Evolutionary conservation across 2,113 vertebrate species (phyloP).

Genomic region (Zosterops lateralis): DNA sequence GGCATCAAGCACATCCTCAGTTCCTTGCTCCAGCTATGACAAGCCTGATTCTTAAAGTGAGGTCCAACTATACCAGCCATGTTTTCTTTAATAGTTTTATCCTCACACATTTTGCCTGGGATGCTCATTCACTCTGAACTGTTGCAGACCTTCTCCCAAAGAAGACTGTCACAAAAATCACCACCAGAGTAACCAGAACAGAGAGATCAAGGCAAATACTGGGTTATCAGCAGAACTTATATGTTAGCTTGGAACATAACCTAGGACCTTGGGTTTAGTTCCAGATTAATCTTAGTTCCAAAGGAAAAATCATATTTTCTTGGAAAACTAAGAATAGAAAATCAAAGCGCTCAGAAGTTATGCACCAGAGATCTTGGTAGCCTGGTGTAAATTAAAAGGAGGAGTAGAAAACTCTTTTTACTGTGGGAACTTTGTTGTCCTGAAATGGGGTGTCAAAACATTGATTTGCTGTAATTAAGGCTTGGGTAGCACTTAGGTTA

Average conservation of each 20-base stretch:
- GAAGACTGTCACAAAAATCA: neutral
- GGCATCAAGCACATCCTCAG: neutral
- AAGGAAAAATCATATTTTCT: neutral
- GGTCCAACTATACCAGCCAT: neutral
- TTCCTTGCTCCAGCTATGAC: neutral
- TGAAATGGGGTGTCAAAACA: neutral
- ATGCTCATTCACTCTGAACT: neutral
- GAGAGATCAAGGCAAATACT: neutral
- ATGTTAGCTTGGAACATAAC: neutral
- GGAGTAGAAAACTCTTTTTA: neutral
- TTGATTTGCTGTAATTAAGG: neutral
- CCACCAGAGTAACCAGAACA: neutral
- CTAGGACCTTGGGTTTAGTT: neutral
- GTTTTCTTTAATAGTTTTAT: neutral
- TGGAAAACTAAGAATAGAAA: neutral
- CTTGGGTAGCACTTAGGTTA: neutral
- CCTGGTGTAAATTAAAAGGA: neutral
- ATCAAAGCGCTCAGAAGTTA: neutral
- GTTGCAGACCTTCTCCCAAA: neutral
- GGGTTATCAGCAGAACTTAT: neutral
- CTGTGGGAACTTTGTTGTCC: neutral
- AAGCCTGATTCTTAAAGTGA: neutral
- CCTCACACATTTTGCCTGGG: neutral
- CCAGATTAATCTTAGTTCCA: neutral
- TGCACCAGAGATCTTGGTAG: neutral